A percentile compares a stretch with the other conserved stretches of the same genome.
phyloP scores from a whole-genome alignment of 2,888 invertebrate genomes.

The Chrysomela aeneicollis region DNA sequence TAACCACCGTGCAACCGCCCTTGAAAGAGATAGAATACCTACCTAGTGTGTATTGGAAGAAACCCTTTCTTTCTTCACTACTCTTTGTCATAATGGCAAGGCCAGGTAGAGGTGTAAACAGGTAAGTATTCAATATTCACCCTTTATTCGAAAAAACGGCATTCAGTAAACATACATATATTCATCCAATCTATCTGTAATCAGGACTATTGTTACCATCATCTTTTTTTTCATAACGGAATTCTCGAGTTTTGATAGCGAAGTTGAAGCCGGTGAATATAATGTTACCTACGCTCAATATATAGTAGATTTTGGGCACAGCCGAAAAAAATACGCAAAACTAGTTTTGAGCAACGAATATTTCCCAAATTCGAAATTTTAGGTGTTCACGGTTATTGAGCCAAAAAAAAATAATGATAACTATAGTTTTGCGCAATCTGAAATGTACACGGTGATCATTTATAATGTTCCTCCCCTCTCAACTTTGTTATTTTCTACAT shows the following conservation, averaged over 20 bases:
- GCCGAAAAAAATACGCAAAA: too few relatives aligned
- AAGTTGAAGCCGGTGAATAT: background rate
- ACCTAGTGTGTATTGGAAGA: conserved; percentile 21
- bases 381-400: too few relatives aligned
- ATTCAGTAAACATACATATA: conserved; percentile 30
- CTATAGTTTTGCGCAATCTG: too few relatives aligned
- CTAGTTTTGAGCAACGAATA: too few relatives aligned
- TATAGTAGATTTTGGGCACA: too few relatives aligned
- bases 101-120: conserved; percentile 41
- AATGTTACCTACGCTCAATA: too few relatives aligned
- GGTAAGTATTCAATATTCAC: conserved; percentile 36
- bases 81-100: conserved; percentile 35
- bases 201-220: conserved; percentile 31
- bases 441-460: too few relatives aligned
- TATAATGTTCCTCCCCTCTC: too few relatives aligned
- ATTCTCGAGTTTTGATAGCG: background rate
- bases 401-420: too few relatives aligned
- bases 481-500: too few relatives aligned
- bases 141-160: conserved; percentile 37
- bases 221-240: conserved; percentile 27
- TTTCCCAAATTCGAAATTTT: too few relatives aligned
- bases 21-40: conserved; percentile 46
- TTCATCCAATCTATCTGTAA: conserved; percentile 22
- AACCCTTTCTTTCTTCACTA: conserved; percentile 36
- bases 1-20: conserved; percentile 56